Evolutionary conservation across 2,888 invertebrate genomes (phyloP).

Genomic region (Cecidostiba fungosa): DNA sequence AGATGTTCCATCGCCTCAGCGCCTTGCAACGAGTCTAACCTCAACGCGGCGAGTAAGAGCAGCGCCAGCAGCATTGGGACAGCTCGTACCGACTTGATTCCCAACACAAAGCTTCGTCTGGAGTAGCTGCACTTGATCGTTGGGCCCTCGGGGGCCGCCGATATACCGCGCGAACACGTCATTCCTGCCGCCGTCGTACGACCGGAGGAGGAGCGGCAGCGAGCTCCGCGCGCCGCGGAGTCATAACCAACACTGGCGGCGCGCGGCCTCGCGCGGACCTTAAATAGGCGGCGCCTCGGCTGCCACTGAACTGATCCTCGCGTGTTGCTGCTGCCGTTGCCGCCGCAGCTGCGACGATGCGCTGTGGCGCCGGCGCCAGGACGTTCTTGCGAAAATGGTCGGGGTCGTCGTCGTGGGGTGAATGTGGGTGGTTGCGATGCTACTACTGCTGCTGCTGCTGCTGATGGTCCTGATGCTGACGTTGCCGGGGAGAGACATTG

Average conservation of each 20-base stretch:
- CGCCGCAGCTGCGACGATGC: background rate
- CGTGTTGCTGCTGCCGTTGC: background rate
- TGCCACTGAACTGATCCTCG: conserved; percentile 44
- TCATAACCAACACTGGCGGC: conserved; percentile 77
- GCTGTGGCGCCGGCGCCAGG: conserved; percentile 16
- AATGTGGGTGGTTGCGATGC: background rate
- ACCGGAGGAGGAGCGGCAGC: conserved; percentile 14
- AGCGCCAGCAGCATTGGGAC: conserved; percentile 66
- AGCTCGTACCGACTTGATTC: conserved; percentile 70
- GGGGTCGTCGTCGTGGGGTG: background rate
- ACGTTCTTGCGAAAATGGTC: background rate
- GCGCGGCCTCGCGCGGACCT: conserved; percentile 47
- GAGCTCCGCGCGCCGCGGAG: conserved; percentile 69
- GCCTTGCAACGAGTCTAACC: conserved; percentile 64
- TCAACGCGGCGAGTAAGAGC: conserved; percentile 72
- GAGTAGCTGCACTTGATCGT: conserved; percentile 39
- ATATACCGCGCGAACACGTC: conserved; percentile 75
- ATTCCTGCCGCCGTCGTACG: conserved; percentile 72
- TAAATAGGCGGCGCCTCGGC: conserved; percentile 63
- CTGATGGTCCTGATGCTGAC: background rate
- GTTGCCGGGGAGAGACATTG: conserved; percentile 31
- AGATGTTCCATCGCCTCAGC: conserved; percentile 55
- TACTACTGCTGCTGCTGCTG: background rate
- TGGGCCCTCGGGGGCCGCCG: conserved; percentile 24
- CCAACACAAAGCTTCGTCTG: conserved; percentile 71